Evolutionary conservation across 1,140 invertebrate genomes (phyloP), one percentile per base, ranked within the genome.

Genomic region (Forficula auricularia): DNA sequence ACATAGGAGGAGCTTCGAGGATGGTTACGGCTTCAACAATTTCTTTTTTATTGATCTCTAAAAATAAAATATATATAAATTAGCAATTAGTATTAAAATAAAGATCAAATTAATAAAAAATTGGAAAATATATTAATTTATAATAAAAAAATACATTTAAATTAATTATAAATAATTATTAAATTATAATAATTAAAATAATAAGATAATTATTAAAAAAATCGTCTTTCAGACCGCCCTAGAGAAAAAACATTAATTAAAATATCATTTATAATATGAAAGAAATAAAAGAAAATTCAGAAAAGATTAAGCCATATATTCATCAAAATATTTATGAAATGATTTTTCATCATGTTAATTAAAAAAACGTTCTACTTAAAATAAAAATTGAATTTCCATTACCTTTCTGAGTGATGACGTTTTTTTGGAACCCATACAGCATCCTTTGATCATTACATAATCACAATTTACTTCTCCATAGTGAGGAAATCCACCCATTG

Each of bases 391-490:
- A 19, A 12, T 36, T 33, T 13, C 13, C 57, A 62, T n/a, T 63
- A 90, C 87, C 75, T 99, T 99, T 62, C 96, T 79, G 70, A 45
- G 95, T 98, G 49, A 99, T 86, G n/a, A 96, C 85, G 53, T 96
- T 64, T 99, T 99, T 66, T 94, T 96, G 19, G 92, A 84, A 52
- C 96, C 96, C 71, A 96, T 82, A 58, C 89, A 89, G 57, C 91
- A 97, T 52, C 96, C 96, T 65, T 96, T 97, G 50, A 99, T 71
- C 94, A 99, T 98, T 45, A 99, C 63, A 57, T 88, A 99, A 63
- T 99, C 96, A 60, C 98, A 92, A 58, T 96, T 96, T 3, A 99
- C 94, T 67, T 97, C 87, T 67, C 96, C 96, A 67, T 99, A 99
- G 59, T 98, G 95, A 47, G 92, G 94, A 71, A 99, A 99, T 51